Conservation (phyloP, 2,888 invertebrate species). For the Encarsia formosa region DNA sequence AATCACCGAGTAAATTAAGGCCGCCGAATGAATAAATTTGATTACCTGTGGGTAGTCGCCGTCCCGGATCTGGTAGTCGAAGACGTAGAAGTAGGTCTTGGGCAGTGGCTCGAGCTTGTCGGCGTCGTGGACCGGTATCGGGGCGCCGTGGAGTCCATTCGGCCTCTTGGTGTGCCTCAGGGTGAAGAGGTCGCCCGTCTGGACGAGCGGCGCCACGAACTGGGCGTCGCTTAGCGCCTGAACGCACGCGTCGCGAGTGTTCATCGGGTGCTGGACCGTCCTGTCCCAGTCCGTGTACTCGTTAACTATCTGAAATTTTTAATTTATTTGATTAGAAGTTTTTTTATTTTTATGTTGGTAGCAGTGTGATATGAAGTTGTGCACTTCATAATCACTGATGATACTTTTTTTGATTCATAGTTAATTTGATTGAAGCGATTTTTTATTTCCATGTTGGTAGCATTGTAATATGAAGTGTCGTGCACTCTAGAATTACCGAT, state of each 20-base stretch:
- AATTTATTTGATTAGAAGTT: too few species aligned
- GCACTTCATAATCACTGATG: too few species aligned
- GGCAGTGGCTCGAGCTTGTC: slow-evolving; percentile 62
- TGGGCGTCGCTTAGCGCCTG: slow-evolving; percentile 91
- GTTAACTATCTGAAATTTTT: slow-evolving; percentile 65
- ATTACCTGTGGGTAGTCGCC: slow-evolving; percentile 83
- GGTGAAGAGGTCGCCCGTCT: slow-evolving; percentile 77
- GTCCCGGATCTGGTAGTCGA: slow-evolving; percentile 87
- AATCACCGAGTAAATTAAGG: too few species aligned
- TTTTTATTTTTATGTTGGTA: too few species aligned
- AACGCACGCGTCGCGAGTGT: slow-evolving; percentile 82
- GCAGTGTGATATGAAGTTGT: too few species aligned
- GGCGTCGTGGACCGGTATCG: slow-evolving; percentile 44
- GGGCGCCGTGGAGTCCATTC: slow-evolving; percentile 62
- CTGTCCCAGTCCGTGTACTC: slow-evolving; percentile 98
- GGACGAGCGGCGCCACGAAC: slow-evolving; percentile 85
- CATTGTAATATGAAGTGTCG: too few species aligned
- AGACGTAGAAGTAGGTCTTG: slow-evolving; percentile 84
- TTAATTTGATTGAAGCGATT: too few species aligned
- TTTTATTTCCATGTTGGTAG: too few species aligned
- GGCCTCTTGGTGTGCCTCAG: slow-evolving; percentile 44
- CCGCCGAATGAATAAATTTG: too few species aligned
- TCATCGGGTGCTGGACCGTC: slow-evolving; percentile 84
- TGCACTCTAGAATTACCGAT: too few species aligned
- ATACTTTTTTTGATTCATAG: too few species aligned